Conservation (phyloP, 2,113 vertebrate genomes). For the Saccopteryx bilineata region DNA sequence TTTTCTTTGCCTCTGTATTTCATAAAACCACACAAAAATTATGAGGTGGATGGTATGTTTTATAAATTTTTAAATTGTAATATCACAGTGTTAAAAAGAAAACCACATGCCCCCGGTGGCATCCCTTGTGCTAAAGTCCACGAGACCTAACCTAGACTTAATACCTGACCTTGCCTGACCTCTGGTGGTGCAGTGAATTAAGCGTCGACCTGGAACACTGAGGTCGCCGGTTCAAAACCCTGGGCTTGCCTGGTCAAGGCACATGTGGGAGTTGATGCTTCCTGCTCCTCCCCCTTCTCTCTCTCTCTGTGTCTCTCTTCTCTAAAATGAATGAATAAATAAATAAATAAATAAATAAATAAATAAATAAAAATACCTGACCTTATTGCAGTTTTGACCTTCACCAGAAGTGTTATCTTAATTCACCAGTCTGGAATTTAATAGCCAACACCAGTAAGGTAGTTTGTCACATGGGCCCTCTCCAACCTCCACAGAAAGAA, state of each 20-base stretch:
- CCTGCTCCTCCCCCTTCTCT: too few relatives aligned
- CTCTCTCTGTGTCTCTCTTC: too few relatives aligned
- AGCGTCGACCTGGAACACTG: too few relatives aligned
- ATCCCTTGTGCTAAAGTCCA: not conserved
- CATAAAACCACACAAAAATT: not conserved
- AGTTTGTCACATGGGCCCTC: not conserved
- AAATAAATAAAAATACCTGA: not conserved
- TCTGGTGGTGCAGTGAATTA: too few relatives aligned
- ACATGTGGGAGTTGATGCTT: too few relatives aligned
- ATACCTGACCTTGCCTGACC: not conserved
- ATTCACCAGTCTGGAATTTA: not conserved
- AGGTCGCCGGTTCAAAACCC: too few relatives aligned
- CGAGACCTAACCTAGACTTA: not conserved
- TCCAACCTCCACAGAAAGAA: not conserved
- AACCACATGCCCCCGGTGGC: not conserved
- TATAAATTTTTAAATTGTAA: not conserved
- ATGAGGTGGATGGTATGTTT: not conserved
- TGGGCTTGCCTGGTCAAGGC: too few relatives aligned
- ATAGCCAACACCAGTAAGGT: not conserved
- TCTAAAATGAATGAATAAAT: too few relatives aligned
- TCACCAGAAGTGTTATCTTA: not conserved
- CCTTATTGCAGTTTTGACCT: not conserved
- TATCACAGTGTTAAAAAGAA: not conserved
- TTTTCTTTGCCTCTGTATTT: not conserved
- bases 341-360: too few relatives aligned